phyloP scores from a whole-genome alignment of 2,113 vertebrate genomes.

The Arothron firmamentum region DNA sequence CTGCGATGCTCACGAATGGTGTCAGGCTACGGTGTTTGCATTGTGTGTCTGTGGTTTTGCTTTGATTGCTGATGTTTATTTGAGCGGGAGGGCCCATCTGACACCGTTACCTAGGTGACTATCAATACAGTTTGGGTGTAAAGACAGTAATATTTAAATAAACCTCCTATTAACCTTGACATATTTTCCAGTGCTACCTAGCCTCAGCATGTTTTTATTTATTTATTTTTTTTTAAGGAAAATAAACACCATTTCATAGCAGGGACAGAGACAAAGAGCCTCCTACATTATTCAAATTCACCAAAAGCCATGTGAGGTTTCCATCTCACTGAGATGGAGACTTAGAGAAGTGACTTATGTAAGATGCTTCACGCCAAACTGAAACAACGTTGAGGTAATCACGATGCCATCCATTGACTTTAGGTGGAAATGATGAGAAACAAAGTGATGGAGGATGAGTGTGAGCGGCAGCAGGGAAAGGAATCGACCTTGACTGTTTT shows the following conservation, averaged over 20 bases:
- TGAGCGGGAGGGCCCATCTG: not conserved
- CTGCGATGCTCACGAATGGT: constrained; percentile 41
- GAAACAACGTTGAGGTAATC: constrained; percentile 14
- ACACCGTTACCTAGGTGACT: constrained; percentile 2
- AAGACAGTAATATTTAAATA: no score
- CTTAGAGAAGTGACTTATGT: constrained; percentile 54
- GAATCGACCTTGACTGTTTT: no score
- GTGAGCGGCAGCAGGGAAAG: no score
- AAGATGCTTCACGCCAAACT: constrained; percentile 42
- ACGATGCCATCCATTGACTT: no score
- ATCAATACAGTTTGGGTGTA: constrained; percentile 2
- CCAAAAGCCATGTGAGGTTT: no score
- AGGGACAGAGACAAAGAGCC: constrained; percentile 35
- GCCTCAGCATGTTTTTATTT: no score
- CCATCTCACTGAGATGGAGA: constrained; percentile 18
- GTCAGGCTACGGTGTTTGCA: constrained; percentile 28
- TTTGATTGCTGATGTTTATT: constrained; percentile 12
- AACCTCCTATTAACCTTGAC: no score
- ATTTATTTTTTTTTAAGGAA: no score
- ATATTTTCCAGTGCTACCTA: no score
- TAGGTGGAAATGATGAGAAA: no score
- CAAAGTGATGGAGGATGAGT: no score
- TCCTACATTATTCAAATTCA: constrained; percentile 58
- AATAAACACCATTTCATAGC: not conserved
- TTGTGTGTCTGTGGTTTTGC: constrained; percentile 26